phyloP scores from a whole-genome alignment of 2,113 vertebrate genomes.

The human region GRCh38 chr1:45881001-45881500 shows the following conservation, averaged over 20 bases:
- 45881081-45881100: neutral
- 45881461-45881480: neutral
- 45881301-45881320: conserved; percentile 9
- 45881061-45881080: too few species aligned
- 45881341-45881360: neutral
- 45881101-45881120: neutral
- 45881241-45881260: neutral
- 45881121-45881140: neutral
- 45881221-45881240: conserved; percentile 50
- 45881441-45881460: neutral
- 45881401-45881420: neutral
- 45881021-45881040: too few species aligned
- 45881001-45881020: neutral
- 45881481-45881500: neutral
- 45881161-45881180: neutral
- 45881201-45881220: conserved; percentile 35
- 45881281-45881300: neutral
- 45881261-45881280: neutral
- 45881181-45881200: conserved; percentile 21
- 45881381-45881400: neutral
- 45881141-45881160: neutral
- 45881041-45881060: too few species aligned
- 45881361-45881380: neutral
- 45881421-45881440: neutral
- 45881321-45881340: neutral